Evolutionary conservation across 2,113 vertebrate species (phyloP).

Genomic region (Bungarus multicinctus): DNA sequence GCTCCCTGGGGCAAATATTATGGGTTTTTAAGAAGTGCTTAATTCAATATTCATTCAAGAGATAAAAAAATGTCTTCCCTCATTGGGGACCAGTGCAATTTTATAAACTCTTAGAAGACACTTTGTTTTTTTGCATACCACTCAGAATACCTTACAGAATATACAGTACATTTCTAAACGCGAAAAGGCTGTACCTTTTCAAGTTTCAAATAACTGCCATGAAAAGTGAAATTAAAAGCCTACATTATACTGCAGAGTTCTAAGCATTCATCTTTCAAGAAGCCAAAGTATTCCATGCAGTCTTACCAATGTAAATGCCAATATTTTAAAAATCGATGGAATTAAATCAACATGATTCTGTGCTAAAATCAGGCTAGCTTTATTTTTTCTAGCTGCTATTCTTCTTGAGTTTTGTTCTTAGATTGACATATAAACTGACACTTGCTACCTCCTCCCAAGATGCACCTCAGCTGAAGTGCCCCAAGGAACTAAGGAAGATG

Average conservation of each 20-base stretch:
- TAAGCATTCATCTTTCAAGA: neutral
- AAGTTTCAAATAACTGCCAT: neutral
- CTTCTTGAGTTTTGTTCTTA: neutral
- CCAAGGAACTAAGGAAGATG: conserved; percentile 1
- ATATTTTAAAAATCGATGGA: neutral
- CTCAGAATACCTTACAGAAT: neutral
- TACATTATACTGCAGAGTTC: neutral
- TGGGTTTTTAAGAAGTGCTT: conserved; percentile 29
- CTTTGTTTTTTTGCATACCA: neutral
- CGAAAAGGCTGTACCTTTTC: neutral
- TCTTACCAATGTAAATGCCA: accelerated
- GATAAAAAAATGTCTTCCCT: conserved; percentile 22
- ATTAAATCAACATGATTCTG: neutral
- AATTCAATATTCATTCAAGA: conserved; percentile 64
- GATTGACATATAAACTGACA: neutral
- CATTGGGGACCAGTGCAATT: conserved; percentile 33
- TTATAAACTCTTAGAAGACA: neutral
- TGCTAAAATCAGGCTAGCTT: neutral
- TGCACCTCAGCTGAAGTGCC: neutral
- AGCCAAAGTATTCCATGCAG: accelerated
- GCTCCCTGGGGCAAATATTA: conserved; percentile 6
- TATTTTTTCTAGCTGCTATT: neutral
- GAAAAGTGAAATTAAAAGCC: neutral
- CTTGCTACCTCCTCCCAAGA: neutral
- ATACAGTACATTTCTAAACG: neutral